Percentiles rank a stretch among this genome's conserved stretches.
phyloP scores from a whole-genome alignment of 2,888 invertebrate genomes.

The Agrotis clavis region DNA sequence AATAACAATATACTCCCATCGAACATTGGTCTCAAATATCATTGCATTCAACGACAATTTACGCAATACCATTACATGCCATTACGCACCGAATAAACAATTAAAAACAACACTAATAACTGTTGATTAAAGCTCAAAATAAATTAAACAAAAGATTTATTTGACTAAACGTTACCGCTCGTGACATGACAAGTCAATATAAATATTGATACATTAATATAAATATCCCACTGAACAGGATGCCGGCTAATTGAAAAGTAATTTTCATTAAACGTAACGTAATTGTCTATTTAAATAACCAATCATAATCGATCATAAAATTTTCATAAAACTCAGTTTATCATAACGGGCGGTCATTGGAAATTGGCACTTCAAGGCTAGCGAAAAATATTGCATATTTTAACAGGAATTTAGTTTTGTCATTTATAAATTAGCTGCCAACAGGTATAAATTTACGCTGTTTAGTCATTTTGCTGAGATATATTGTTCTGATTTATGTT shows the following conservation, averaged over 20 bases:
- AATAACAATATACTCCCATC: conserved; percentile 52
- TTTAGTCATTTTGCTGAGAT: conserved; percentile 30
- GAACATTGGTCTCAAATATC: conserved; percentile 36
- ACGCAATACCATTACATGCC: conserved; percentile 25
- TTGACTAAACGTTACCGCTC: conserved; percentile 50
- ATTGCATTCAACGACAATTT: conserved; percentile 22
- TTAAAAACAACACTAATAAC: conserved; percentile 61
- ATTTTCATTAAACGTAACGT: conserved; percentile 68
- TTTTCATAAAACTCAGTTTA: conserved; percentile 69
- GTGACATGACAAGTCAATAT: conserved; percentile 61
- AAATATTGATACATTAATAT: conserved; percentile 57
- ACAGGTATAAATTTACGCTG: conserved; percentile 49
- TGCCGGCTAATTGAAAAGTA: conserved; percentile 66
- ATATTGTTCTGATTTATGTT: conserved; percentile 36
- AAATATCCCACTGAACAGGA: conserved; percentile 57
- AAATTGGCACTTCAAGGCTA: conserved; percentile 62
- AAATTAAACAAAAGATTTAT: conserved; percentile 55
- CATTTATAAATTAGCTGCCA: conserved; percentile 45
- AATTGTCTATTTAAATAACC: conserved; percentile 68
- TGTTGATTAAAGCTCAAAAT: conserved; percentile 55
- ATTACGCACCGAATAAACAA: conserved; percentile 46
- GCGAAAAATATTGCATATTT: conserved; percentile 63
- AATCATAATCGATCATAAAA: conserved; percentile 71
- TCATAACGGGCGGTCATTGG: conserved; percentile 55
- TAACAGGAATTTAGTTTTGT: conserved; percentile 35